These are phyloP conservation scores for Epistrophe grossulariae DNA, from an alignment of 2,888 invertebrate species.

Conservation along the genomic window DNA sequence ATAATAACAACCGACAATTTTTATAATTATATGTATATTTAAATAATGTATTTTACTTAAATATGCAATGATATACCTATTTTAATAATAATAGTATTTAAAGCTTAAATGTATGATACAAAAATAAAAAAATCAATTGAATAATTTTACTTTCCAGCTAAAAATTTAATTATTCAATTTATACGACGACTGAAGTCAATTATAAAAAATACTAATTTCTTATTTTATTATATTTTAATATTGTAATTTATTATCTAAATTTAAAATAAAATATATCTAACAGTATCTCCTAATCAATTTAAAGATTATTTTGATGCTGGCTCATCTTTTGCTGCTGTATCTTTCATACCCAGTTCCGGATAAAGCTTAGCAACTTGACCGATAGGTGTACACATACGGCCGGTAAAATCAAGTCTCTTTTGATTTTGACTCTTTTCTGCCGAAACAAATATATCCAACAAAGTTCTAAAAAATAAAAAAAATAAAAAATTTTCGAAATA, in stretches of 20 bases:
- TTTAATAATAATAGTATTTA: too few relatives aligned
- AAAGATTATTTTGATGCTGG: constrained; percentile 67
- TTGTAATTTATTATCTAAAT: constrained; percentile 7
- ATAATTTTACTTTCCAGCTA: too few relatives aligned
- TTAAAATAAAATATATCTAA: constrained; percentile 23
- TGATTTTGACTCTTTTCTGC: constrained; percentile 84
- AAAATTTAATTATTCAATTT: too few relatives aligned
- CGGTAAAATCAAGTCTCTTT: constrained; percentile 86
- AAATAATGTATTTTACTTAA: too few relatives aligned
- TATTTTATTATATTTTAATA: neutral
- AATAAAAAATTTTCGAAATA: neutral
- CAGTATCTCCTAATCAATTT: neutral
- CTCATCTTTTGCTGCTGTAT: constrained; percentile 80
- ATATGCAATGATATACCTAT: too few relatives aligned
- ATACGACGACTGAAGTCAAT: neutral
- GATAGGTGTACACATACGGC: constrained; percentile 88
- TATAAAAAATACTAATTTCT: neutral
- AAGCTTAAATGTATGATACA: too few relatives aligned
- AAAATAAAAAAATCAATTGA: too few relatives aligned
- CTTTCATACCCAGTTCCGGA: constrained; percentile 86
- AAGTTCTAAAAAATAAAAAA: constrained; percentile 81
- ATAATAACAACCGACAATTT: too few relatives aligned
- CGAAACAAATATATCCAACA: constrained; percentile 85
- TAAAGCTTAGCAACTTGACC: constrained; percentile 89
- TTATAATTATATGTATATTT: too few relatives aligned